Conservation (phyloP, 1,140 invertebrate genomes). For the Luehdorfia chinensis region DNA sequence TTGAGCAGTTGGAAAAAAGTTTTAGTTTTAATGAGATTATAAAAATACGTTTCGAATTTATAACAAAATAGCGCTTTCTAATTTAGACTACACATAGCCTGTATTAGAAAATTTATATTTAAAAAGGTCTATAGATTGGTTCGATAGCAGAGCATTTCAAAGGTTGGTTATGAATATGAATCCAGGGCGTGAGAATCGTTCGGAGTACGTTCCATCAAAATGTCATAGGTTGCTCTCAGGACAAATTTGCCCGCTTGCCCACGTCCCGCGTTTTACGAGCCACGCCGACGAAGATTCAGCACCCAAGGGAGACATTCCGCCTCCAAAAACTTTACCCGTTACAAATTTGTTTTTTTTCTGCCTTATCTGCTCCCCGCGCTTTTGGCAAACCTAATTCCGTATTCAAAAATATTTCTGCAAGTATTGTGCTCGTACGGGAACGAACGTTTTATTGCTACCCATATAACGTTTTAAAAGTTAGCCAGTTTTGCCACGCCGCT, state of each 20-base stretch:
- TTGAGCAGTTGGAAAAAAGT: slow-evolving; percentile 33
- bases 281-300: slow-evolving; percentile 72
- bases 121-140: slow-evolving; percentile 27
- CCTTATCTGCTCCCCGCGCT: slow-evolving; percentile 73
- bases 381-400: slow-evolving; percentile 76
- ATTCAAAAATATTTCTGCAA: slow-evolving; percentile 77
- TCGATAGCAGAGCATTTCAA: slow-evolving; percentile 31
- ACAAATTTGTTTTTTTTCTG: slow-evolving; percentile 77
- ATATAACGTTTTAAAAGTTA: slow-evolving; percentile 77
- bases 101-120: slow-evolving; percentile 14
- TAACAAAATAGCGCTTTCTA: background rate
- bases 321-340: slow-evolving; percentile 77
- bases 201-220: slow-evolving; percentile 70
- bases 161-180: slow-evolving; percentile 70
- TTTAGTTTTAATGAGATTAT: slow-evolving; percentile 51
- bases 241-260: slow-evolving; percentile 73
- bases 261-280: slow-evolving; percentile 73
- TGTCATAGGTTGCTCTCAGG: slow-evolving; percentile 74
- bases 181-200: slow-evolving; percentile 65
- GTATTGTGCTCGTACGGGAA: slow-evolving; percentile 71
- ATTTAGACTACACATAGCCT: slow-evolving; percentile 5
- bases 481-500: slow-evolving; percentile 56
- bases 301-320: slow-evolving; percentile 73
- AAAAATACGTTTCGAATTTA: slow-evolving; percentile 13
- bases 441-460: slow-evolving; percentile 72